A percentile compares a stretch with the other conserved stretches of the same genome.
Conservation (phyloP, 92 coral and sea anemone genomes). For the Phenganax marumi region DNA sequence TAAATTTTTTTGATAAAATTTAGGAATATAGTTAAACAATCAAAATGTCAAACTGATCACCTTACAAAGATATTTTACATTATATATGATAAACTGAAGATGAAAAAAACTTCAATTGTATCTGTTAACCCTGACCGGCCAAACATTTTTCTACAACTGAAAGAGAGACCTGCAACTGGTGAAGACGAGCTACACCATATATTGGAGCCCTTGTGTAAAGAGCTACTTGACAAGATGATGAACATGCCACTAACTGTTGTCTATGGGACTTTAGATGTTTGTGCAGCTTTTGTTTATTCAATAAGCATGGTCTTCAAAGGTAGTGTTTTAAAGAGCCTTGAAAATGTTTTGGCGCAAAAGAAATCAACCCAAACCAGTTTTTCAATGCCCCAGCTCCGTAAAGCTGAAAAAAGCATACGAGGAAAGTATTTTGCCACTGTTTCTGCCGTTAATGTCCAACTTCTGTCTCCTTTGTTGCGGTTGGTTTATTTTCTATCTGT, state of each 20-base stretch:
- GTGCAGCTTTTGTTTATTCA: no score
- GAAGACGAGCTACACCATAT: conserved; percentile 34
- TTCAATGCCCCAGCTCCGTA: no score
- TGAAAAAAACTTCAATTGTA: conserved; percentile 28
- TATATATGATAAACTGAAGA: conserved; percentile 23
- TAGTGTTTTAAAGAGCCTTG: no score
- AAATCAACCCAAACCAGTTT: no score
- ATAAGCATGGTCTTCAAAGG: no score
- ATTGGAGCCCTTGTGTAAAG: conserved; percentile 35
- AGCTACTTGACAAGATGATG: conserved; percentile 27
- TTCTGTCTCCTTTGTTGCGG: no score
- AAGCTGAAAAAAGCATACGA: no score
- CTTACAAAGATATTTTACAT: neutral
- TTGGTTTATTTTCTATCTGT: no score
- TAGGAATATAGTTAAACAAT: neutral
- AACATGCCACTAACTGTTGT: conserved; percentile 57
- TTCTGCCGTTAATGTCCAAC: no score
- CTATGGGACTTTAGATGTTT: conserved; percentile 59
- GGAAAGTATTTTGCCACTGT: no score
- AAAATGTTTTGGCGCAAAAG: no score
- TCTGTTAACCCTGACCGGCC: conserved; percentile 46
- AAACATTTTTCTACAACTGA: conserved; percentile 37
- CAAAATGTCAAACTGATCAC: neutral
- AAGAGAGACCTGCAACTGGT: conserved; percentile 26
- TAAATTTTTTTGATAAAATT: neutral